Conservation (phyloP, 2,797 vertebrate species). For the Decapterus maruadsi region DNA sequence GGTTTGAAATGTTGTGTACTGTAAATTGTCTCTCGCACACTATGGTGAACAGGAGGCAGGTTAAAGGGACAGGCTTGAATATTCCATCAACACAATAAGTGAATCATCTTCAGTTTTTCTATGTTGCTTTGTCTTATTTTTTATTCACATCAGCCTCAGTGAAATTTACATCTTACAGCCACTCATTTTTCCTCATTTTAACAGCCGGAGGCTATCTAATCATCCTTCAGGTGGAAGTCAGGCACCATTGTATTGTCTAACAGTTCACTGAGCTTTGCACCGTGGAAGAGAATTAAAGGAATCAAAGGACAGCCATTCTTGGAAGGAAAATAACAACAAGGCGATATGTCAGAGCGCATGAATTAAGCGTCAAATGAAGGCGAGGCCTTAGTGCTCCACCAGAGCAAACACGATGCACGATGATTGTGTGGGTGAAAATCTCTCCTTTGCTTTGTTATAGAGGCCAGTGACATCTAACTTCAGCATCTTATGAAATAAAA, state of each 20-base stretch:
- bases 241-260: not conserved
- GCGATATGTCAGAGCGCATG: not conserved
- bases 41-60: too few species aligned
- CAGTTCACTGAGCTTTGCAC: not conserved
- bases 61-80: too few species aligned
- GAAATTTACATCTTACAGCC: not conserved
- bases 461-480: not conserved
- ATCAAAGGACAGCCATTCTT: not conserved
- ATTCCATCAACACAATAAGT: too few species aligned
- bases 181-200: not conserved
- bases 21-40: too few species aligned
- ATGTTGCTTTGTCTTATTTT: constrained; percentile 2
- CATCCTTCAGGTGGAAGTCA: not conserved
- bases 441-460: not conserved
- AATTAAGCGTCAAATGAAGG: not conserved
- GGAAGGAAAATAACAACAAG: not conserved
- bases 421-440: not conserved
- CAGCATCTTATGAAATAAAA: not conserved
- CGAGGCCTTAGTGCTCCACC: too few species aligned
- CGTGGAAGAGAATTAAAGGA: not conserved
- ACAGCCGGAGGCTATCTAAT: not conserved
- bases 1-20: too few species aligned
- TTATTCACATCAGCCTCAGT: not conserved
- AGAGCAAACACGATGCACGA: not conserved
- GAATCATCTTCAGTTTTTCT: not conserved